A percentile compares a stretch with the other conserved stretches of the same genome.
Conservation (phyloP, 2,888 invertebrate genomes). For the Eupithecia subfuscata region DNA sequence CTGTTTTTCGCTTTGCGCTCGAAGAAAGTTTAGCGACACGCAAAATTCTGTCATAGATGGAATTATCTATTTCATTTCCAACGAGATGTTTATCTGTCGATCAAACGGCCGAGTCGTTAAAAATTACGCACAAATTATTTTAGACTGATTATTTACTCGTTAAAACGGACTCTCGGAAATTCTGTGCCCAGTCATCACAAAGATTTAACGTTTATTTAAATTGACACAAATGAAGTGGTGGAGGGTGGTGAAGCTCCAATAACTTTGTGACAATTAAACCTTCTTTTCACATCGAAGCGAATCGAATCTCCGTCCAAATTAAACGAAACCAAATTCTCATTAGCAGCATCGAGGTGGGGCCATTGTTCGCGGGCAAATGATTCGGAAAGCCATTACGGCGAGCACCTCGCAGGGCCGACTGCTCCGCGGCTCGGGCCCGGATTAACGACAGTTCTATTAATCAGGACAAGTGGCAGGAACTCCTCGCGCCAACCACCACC, state of each 20-base stretch:
- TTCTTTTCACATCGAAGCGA: conserved; percentile 8
- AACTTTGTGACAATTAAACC: conserved; percentile 11
- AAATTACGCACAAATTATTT: background rate
- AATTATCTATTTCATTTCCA: background rate
- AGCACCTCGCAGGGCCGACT: conserved; percentile 8
- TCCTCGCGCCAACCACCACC: conserved; percentile 19
- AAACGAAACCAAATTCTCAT: conserved; percentile 32
- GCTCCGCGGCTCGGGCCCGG: background rate
- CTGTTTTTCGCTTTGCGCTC: background rate
- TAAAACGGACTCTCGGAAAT: background rate
- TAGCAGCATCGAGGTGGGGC: conserved; percentile 32
- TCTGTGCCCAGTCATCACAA: background rate
- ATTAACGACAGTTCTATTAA: conserved; percentile 36
- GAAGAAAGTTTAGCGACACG: background rate
- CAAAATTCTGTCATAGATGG: background rate
- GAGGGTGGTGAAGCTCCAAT: conserved; percentile 1
- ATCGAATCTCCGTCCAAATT: conserved; percentile 26
- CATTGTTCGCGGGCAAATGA: conserved; percentile 39
- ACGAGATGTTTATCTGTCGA: background rate
- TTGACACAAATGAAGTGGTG: conserved; percentile 1
- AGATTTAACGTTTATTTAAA: conserved; percentile 13
- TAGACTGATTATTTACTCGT: background rate
- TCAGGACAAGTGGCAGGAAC: conserved; percentile 28
- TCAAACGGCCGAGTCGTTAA: background rate
- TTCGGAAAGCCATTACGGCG: conserved; percentile 37